Conservation (phyloP, 2,888 invertebrate genomes). For the Congeria kusceri region DNA sequence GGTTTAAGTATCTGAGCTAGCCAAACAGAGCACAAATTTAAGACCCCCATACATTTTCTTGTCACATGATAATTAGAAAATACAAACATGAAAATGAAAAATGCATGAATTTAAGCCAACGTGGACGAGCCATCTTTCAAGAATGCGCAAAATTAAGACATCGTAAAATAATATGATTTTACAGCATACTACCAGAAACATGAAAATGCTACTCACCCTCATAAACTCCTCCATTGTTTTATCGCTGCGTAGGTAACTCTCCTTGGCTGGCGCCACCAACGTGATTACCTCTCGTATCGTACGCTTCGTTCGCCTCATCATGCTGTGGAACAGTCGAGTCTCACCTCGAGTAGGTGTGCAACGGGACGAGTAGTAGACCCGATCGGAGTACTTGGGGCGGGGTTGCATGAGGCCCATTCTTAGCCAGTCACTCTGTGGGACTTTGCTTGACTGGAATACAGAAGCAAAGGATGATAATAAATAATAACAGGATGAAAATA, state of each 20-base stretch:
- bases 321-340: constrained; percentile 77
- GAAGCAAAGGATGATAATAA: too few relatives aligned
- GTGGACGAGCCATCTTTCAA: too few relatives aligned
- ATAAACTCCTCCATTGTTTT: constrained; percentile 81
- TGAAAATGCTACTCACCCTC: constrained; percentile 67
- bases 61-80: too few relatives aligned
- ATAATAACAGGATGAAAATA: too few relatives aligned
- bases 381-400: constrained; percentile 80
- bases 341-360: constrained; percentile 82
- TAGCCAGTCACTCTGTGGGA: constrained; percentile 82
- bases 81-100: too few relatives aligned
- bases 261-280: constrained; percentile 74
- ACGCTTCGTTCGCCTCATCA: constrained; percentile 75
- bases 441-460: constrained; percentile 74
- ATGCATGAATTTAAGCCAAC: too few relatives aligned
- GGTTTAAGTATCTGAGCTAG: too few relatives aligned
- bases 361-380: constrained; percentile 80
- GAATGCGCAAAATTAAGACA: too few relatives aligned
- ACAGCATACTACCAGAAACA: too few relatives aligned
- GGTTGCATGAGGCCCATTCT: constrained; percentile 81
- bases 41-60: too few relatives aligned
- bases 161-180: too few relatives aligned
- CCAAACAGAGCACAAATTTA: too few relatives aligned
- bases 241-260: constrained; percentile 78
- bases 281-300: constrained; percentile 76